phyloP scores from a whole-genome alignment of 1,140 invertebrate species.

The Bombus picipes region DNA sequence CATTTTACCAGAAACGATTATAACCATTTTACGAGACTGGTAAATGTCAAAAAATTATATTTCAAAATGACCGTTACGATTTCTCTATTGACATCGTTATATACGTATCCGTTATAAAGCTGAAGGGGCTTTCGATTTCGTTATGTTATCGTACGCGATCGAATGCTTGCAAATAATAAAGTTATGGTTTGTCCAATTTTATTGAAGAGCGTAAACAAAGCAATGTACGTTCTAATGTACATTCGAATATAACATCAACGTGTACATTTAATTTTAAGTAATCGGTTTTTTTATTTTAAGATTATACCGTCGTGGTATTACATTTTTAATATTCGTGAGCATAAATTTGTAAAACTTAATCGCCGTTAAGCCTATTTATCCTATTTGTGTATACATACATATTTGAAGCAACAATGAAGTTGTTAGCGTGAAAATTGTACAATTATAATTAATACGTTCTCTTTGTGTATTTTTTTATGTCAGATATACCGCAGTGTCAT shows the following conservation, averaged over 20 bases:
- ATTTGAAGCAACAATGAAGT: background rate
- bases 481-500: background rate
- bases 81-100: background rate
- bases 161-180: background rate
- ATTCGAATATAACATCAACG: background rate
- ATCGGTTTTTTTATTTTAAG: background rate
- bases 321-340: background rate
- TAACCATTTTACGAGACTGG: background rate
- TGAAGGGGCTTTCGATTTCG: background rate
- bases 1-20: background rate
- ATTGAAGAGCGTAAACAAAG: background rate
- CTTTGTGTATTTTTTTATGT: conserved; percentile 6
- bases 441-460: background rate
- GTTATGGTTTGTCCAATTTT: background rate
- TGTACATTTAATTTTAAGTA: background rate
- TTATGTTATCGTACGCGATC: background rate
- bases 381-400: background rate
- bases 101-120: background rate
- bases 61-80: background rate
- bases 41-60: background rate
- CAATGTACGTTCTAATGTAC: background rate
- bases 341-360: background rate
- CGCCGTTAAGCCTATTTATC: background rate
- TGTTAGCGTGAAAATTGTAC: background rate
- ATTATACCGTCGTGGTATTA: background rate